Conservation (phyloP, 2,113 vertebrate genomes). For the Oenanthe oenanthe region DNA sequence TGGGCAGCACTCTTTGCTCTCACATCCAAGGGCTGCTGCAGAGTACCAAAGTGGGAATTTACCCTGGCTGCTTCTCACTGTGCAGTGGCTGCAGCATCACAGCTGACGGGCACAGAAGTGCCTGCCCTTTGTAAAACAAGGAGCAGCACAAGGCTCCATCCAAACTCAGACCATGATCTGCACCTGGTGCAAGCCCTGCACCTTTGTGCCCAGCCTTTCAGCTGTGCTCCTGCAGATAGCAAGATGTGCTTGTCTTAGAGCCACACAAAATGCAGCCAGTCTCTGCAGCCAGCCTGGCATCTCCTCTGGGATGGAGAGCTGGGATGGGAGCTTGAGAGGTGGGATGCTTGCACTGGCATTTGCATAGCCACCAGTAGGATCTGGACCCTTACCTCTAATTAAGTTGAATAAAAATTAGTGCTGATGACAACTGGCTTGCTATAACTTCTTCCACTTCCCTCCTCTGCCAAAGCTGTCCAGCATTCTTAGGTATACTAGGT, state of each 20-base stretch:
- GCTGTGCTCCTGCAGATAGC: background rate
- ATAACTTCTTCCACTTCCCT: background rate
- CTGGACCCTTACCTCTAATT: background rate
- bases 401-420: background rate
- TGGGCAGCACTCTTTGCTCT: background rate
- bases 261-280: fast-evolving
- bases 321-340: too few relatives aligned
- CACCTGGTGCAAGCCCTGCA: background rate
- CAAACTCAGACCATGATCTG: background rate
- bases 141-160: background rate
- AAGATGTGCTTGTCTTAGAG: background rate
- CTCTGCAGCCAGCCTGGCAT: background rate
- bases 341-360: background rate
- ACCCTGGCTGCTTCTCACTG: background rate
- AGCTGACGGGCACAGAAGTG: fast-evolving
- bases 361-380: background rate
- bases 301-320: background rate
- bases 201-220: fast-evolving
- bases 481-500: background rate
- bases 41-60: fast-evolving
- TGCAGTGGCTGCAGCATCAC: background rate
- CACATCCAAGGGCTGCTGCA: background rate
- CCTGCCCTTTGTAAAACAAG: background rate
- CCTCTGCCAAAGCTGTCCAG: background rate
- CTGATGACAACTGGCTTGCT: background rate